phyloP scores from a whole-genome alignment of 2,113 vertebrate genomes.

The Lanius ludovicianus region DNA sequence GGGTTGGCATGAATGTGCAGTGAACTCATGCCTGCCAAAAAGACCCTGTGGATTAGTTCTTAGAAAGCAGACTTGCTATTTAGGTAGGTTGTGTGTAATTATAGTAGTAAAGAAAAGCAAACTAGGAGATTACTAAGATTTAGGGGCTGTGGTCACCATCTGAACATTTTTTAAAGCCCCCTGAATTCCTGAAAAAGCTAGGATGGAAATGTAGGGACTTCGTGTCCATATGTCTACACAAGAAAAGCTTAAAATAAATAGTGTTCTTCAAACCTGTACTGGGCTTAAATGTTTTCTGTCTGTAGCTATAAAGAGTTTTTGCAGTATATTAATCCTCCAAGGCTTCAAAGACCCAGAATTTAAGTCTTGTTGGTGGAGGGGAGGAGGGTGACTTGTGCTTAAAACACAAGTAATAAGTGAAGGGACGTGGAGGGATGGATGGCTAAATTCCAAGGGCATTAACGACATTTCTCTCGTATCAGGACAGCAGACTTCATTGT shows the following conservation, averaged over 20 bases:
- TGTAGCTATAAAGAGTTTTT: background rate
- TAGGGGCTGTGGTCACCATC: background rate
- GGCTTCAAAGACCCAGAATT: background rate
- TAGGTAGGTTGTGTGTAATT: background rate
- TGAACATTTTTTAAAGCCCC: background rate
- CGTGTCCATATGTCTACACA: background rate
- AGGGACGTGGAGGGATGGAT: background rate
- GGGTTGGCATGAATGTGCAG: background rate
- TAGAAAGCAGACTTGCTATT: background rate
- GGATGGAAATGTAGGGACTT: background rate
- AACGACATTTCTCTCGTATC: background rate
- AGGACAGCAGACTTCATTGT: constrained; percentile 44
- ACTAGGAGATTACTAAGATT: background rate
- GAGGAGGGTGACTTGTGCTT: background rate
- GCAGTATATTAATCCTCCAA: background rate
- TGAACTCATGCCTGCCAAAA: background rate
- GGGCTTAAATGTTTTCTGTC: background rate
- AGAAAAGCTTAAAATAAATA: background rate
- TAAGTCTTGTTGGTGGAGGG: background rate
- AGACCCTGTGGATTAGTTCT: background rate
- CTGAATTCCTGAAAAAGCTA: background rate
- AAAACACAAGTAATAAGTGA: background rate
- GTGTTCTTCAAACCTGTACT: background rate
- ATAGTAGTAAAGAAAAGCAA: background rate
- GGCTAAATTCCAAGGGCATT: constrained; percentile 22